Base-by-base conservation (phyloP, 2,888 invertebrate species). In the Cantharis rufa region DNA sequence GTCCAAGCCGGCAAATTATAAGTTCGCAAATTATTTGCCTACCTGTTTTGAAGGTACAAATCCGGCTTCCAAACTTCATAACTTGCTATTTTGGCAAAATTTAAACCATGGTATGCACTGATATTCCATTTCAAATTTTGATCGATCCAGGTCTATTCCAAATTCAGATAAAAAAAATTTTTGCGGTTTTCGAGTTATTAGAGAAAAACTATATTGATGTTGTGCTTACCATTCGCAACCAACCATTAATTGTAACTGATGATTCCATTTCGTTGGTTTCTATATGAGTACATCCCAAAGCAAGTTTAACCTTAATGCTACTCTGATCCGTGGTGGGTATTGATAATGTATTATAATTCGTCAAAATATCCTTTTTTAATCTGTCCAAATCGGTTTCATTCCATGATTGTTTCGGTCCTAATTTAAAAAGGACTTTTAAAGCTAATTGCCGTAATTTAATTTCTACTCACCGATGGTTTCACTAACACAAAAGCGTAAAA, bases 41-140 rank as follows among this genome's bases (percentile, higher is more conserved):
- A 92, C 88, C 92, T 92, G 88, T 95, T 95, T 82, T 93, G 92
- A 13, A 94, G 89, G 78, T 91, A 90, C 78, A 95, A 89, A 87
- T 94, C 95, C 4, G 95, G 96, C 86, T 91, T 91, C 94, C 96
- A 96, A 82, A 95, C 89, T 85, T 94, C 94, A 86, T 92, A 93
- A 76, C 92, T 92, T 10, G 92, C 91, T 83, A 93, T 89, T 85
- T 93, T 90, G 62, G 93, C 87, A 61, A 87, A 86, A 15, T 88
- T 88, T 70, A 95, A 89, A 27, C 91, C 92, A 81, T 92, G 93
- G 81, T 94, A 94, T 16, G 92, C 91, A 2, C 89, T 88, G 0
- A 90, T 86, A 84, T 94, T 93, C 95, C 95, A 96, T 70, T 89
- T 88, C 4, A 95, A 87, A 74, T 94, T 93, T 11, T 91, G 90